Conservation (phyloP, 2,888 invertebrate genomes). For the Bimastos eiseni region DNA sequence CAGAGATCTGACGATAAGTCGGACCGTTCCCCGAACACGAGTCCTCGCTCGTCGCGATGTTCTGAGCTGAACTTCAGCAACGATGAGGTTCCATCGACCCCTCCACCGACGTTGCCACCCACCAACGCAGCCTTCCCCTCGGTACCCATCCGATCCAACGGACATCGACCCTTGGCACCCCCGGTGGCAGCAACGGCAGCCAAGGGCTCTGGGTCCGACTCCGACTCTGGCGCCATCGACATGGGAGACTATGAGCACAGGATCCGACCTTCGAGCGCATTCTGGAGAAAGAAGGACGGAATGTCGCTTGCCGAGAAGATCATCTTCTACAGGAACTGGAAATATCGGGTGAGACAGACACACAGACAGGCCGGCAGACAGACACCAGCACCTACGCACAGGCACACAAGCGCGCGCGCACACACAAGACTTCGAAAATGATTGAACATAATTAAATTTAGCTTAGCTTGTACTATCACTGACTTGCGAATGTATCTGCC, state of each 20-base stretch:
- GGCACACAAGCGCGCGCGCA: no score
- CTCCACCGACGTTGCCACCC: conserved; percentile 15
- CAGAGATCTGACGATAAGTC: not conserved
- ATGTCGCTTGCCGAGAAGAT: conserved; percentile 36
- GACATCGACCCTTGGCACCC: no score
- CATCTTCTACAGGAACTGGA: conserved; percentile 36
- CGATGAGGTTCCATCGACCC: conserved; percentile 6
- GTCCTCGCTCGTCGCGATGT: not conserved
- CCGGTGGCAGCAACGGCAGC: no score
- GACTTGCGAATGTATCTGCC: no score
- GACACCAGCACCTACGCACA: no score
- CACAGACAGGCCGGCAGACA: no score
- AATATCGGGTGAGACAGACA: not conserved
- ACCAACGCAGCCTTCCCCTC: not conserved
- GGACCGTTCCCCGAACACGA: not conserved
- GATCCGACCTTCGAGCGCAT: conserved; percentile 31
- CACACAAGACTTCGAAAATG: no score
- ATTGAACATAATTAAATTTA: no score
- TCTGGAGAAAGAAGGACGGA: conserved; percentile 34
- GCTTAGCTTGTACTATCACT: no score
- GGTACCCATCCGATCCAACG: not conserved
- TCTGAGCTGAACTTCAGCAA: conserved; percentile 29
- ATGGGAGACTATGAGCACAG: conserved; percentile 37
- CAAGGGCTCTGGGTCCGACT: not conserved
- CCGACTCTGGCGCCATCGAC: conserved; percentile 21